Conservation (phyloP, 2,797 vertebrate species). For the Enteromius anoplus region DNA sequence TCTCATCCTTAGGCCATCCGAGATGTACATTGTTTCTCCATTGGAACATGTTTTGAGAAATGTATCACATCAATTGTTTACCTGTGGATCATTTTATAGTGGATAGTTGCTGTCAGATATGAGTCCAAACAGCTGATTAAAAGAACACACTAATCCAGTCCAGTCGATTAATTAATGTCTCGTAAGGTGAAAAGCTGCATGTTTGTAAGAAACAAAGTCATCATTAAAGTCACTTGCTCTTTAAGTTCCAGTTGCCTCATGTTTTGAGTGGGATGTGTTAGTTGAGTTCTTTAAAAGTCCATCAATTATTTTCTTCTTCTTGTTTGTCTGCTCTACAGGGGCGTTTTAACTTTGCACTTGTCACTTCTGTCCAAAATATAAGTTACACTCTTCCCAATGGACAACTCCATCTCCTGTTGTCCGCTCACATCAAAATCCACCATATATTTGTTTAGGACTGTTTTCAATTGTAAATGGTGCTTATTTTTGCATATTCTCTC, state of each 20-base stretch:
- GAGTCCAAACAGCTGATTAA: background rate
- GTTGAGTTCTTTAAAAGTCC: slow-evolving; percentile 16
- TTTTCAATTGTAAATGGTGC: background rate
- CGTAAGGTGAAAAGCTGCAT: background rate
- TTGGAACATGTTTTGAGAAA: background rate
- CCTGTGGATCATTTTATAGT: background rate
- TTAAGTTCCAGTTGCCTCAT: background rate
- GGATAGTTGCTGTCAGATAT: background rate
- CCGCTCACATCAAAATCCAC: background rate
- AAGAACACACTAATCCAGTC: background rate
- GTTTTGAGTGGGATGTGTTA: slow-evolving; percentile 31
- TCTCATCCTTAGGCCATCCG: background rate
- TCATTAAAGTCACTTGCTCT: background rate
- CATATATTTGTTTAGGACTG: background rate
- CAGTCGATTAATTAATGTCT: background rate
- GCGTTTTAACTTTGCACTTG: background rate
- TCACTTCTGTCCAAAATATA: background rate
- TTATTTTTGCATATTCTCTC: background rate
- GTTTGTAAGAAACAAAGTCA: background rate
- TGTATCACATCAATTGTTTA: background rate
- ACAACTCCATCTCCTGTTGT: background rate
- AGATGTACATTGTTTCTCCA: background rate
- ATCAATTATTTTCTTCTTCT: slow-evolving; percentile 12
- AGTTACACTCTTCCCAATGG: background rate
- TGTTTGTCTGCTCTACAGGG: slow-evolving; percentile 9